A percentile compares a stretch with the other conserved stretches of the same genome.
Evolutionary conservation across 2,888 invertebrate species (phyloP).

Genomic region (Erebia ligea): DNA sequence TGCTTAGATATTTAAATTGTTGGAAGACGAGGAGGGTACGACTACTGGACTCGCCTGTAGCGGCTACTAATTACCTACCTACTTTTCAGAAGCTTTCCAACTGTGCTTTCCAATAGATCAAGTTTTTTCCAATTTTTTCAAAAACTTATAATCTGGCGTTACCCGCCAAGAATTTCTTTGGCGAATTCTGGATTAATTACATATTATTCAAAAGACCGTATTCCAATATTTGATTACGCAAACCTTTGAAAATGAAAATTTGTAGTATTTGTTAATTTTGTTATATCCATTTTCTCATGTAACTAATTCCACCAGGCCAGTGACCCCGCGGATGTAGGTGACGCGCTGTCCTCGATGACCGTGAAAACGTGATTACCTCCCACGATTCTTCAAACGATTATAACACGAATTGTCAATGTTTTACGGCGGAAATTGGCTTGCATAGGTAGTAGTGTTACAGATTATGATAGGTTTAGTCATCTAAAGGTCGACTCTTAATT

Average conservation of each 20-base stretch:
- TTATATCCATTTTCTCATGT: slow-evolving; percentile 41
- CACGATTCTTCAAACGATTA: slow-evolving; percentile 27
- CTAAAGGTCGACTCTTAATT: background rate
- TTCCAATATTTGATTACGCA: background rate
- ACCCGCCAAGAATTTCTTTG: too few species aligned
- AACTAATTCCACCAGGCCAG: slow-evolving; percentile 42
- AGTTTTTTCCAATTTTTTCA: too few species aligned
- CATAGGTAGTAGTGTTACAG: background rate
- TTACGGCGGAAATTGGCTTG: slow-evolving; percentile 26
- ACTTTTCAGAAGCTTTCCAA: too few species aligned
- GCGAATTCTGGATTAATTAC: too few species aligned
- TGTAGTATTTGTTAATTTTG: background rate
- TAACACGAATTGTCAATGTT: slow-evolving; percentile 6
- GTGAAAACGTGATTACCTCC: slow-evolving; percentile 32
- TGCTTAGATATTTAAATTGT: too few species aligned
- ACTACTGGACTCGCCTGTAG: too few species aligned
- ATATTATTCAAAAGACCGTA: too few species aligned
- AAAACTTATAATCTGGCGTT: too few species aligned
- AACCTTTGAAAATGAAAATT: slow-evolving; percentile 1
- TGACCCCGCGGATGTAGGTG: slow-evolving; percentile 45
- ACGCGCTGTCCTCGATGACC: slow-evolving; percentile 43
- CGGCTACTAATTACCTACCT: too few species aligned
- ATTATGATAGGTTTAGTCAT: background rate
- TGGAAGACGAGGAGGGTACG: too few species aligned
- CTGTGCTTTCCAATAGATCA: too few species aligned